These are phyloP conservation scores for Corvus hawaiiensis DNA, from an alignment of 2,113 vertebrate genomes.

Conservation along the genomic window DNA sequence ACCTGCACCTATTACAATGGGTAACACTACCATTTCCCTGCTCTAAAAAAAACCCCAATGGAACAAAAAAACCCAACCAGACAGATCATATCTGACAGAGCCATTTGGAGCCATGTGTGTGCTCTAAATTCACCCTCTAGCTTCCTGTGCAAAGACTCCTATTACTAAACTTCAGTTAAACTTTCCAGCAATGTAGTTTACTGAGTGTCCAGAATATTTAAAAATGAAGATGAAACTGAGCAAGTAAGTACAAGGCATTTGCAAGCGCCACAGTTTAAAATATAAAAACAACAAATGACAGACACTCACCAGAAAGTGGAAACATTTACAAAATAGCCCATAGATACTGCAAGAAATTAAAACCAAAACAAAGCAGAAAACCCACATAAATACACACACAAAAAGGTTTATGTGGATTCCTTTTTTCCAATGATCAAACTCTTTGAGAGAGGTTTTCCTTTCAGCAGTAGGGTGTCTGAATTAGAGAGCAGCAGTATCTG, in stretches of 20 bases:
- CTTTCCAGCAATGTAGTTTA: background rate
- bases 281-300: background rate
- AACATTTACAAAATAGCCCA: background rate
- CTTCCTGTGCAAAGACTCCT: background rate
- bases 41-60: background rate
- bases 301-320: background rate
- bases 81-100: background rate
- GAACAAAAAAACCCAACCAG: background rate
- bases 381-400: background rate
- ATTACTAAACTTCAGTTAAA: background rate
- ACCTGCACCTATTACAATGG: background rate
- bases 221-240: background rate
- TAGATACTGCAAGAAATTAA: background rate
- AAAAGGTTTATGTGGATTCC: background rate
- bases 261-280: background rate
- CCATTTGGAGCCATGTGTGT: fast-evolving
- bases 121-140: background rate
- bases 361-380: background rate
- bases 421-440: background rate
- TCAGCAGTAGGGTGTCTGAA: background rate
- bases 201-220: background rate
- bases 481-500: background rate
- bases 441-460: background rate
- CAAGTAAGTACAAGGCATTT: background rate
- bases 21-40: background rate